Evolutionary conservation across 2,888 invertebrate genomes (phyloP).

Genomic region (Xylota segnis): DNA sequence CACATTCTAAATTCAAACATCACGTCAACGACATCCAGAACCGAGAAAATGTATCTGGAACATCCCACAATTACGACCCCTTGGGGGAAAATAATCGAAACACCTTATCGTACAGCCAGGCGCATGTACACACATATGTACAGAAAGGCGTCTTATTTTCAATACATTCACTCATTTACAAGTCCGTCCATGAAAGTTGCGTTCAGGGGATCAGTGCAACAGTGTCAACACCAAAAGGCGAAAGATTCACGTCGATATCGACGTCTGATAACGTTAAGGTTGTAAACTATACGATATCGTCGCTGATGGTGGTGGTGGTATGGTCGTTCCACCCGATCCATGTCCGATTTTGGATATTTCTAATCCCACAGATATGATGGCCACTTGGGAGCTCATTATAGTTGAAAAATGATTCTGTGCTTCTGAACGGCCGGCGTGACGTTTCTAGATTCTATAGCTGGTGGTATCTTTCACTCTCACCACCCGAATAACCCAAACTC

Average conservation of each 20-base stretch:
- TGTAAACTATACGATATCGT: conserved; percentile 10
- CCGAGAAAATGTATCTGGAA: background rate
- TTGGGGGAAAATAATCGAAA: conserved; percentile 39
- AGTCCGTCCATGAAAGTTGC: conserved; percentile 18
- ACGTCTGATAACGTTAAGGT: conserved; percentile 24
- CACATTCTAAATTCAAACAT: conserved; percentile 37
- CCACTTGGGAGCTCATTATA: conserved; percentile 74
- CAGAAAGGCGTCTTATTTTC: conserved; percentile 1
- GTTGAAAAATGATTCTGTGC: conserved; percentile 70
- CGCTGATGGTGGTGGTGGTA: background rate
- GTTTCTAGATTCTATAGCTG: background rate
- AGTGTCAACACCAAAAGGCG: conserved; percentile 24
- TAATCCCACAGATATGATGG: conserved; percentile 54
- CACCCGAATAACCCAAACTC: background rate
- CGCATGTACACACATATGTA: background rate
- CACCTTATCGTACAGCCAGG: conserved; percentile 44
- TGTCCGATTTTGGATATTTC: conserved; percentile 47
- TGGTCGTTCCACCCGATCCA: conserved; percentile 33
- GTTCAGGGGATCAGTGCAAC: conserved; percentile 38
- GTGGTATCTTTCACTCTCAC: conserved; percentile 38
- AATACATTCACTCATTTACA: conserved; percentile 6
- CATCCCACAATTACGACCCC: conserved; percentile 52
- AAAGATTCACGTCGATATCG: background rate
- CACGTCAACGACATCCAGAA: conserved; percentile 26
- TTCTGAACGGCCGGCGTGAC: background rate